A percentile compares a stretch with the other conserved stretches of the same genome.
These are phyloP conservation scores for Pteropus alecto DNA, from an alignment of 2,113 vertebrate species.

Conservation along the genomic window DNA sequence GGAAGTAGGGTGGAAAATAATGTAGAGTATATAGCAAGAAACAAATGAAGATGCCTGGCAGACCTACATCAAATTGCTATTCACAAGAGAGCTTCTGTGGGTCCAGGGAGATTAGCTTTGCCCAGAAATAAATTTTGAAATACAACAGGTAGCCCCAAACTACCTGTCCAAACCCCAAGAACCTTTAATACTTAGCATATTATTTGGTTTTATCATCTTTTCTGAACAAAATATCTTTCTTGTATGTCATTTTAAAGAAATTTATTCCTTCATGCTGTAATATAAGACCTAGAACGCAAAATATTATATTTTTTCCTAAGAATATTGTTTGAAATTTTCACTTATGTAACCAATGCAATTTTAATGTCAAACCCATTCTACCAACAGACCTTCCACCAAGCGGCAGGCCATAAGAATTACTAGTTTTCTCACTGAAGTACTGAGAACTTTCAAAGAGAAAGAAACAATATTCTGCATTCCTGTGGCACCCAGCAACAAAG, in stretches of 20 bases:
- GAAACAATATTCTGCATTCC: not conserved
- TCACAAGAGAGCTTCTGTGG: not conserved
- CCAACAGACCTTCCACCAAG: not conserved
- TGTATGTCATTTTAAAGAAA: not conserved
- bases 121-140: not conserved
- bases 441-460: not conserved
- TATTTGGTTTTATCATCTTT: not conserved
- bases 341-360: not conserved
- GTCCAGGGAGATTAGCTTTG: not conserved
- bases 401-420: not conserved
- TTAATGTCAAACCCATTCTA: not conserved
- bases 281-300: not conserved
- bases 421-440: not conserved
- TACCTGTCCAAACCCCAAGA: not conserved
- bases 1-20: not conserved
- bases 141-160: not conserved
- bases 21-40: not conserved
- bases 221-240: not conserved
- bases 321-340: not conserved
- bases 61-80: not conserved
- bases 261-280: not conserved
- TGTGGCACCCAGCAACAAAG: not conserved
- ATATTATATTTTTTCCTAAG: not conserved
- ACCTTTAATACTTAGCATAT: not conserved
- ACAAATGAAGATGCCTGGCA: not conserved